Base-by-base conservation (phyloP, 53 echinoderm and acorn worm species). In the Arbacia lixula region DNA sequence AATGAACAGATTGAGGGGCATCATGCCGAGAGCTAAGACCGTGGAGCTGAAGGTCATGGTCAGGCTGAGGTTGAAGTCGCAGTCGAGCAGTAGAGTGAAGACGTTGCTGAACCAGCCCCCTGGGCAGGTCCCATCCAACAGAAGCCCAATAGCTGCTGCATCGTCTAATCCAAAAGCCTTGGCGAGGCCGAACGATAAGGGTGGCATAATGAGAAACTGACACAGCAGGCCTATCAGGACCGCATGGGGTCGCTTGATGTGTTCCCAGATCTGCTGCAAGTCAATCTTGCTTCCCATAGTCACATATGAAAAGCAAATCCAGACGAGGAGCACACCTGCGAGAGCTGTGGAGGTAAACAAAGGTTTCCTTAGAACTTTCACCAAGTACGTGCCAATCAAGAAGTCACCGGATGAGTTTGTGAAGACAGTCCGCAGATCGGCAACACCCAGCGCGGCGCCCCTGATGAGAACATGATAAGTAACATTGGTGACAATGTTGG, bases 31-130 rank as follows among this genome's bases (percentile, higher is more conserved):
- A 5, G 86, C 86, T 50, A 86, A 12, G 22, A 86, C 50, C 8
- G 74, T 86, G 14, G 86, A 86, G 76, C 86, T 17, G 58, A 86
- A 86, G 3, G 86, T 86, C 86, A 86, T 86, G 21, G 86, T 86
- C 24, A 86, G 35, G 53, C 86, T 86, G 46, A 86, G 86, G 46
- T 74, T 75, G 67, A 86, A 86, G 36, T 86, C 86, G 29, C 86
- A 86, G 22, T 86, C 86, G 19, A 86, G 86, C 16, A 86, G 64
- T 8, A 86, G 67, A 3, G 86, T 74, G 55, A 86, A 86, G 16
- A 86, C 86, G 17, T 86, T 86, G 30, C 86, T 86, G 46, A 86
- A 75, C 86, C 86, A 86, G 36, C 86, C 86, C 28, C 86, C 86
- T 1, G 86, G 86, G n/a, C 86, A 86, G 4, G 86, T 74, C 6